phyloP scores from a whole-genome alignment of 37 sponge, comb jelly and placozoan species.

The Aplysina aerophoba region DNA sequence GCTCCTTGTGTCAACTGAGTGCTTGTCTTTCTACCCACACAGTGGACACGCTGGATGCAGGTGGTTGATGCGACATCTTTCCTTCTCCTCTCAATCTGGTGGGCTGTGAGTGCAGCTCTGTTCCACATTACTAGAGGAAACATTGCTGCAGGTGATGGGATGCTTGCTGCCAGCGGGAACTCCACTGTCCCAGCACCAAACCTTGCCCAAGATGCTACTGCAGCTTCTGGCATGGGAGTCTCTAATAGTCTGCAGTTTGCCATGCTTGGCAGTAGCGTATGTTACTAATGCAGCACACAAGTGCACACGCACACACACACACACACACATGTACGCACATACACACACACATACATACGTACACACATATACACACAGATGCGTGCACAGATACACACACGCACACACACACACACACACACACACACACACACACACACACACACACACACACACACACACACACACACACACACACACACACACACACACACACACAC shows the following conservation, averaged over 20 bases:
- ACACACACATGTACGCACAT: neutral
- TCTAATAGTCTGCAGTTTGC: neutral
- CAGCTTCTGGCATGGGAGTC: no score
- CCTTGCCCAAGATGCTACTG: no score
- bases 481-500: neutral
- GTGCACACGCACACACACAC: neutral
- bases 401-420: conserved; percentile 4
- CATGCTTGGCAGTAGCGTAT: neutral
- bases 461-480: conserved; percentile 13
- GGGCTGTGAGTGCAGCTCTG: conserved; percentile 1
- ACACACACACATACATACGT: neutral
- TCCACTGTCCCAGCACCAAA: no score
- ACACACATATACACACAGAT: neutral
- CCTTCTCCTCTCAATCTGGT: conserved; percentile 8
- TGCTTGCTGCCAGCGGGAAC: no score
- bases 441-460: neutral
- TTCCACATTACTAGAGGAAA: neutral
- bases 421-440: conserved; percentile 16
- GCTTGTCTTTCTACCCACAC: neutral
- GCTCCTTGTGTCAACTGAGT: no score
- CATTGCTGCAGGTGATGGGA: neutral
- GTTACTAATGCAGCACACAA: neutral
- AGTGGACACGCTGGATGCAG: conserved; percentile 26
- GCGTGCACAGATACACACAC: neutral
- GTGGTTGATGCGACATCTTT: neutral